Conservation (phyloP, 2,888 invertebrate species). For the Bembecia ichneumoniformis region DNA sequence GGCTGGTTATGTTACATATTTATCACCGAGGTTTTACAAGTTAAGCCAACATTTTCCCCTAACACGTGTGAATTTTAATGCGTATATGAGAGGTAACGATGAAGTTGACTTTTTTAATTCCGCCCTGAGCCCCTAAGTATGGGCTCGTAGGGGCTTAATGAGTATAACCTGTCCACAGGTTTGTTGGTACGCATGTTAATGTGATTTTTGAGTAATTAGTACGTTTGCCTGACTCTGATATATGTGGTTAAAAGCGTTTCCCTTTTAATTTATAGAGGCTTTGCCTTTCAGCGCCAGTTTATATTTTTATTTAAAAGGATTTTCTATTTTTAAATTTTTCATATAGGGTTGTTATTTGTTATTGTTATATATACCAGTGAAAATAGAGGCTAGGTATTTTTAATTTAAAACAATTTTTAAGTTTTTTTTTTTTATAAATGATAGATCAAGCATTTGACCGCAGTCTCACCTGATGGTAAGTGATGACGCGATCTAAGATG, state of each 20-base stretch:
- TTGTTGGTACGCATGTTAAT: constrained; percentile 34
- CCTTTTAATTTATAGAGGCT: constrained; percentile 40
- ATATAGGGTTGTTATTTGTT: too few species aligned
- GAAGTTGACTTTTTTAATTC: constrained; percentile 32
- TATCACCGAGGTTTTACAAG: neutral
- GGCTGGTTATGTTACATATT: neutral
- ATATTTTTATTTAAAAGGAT: neutral
- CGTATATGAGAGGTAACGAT: constrained; percentile 23
- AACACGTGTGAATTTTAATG: constrained; percentile 28
- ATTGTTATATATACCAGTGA: too few species aligned
- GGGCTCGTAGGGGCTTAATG: constrained; percentile 30
- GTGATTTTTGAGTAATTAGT: constrained; percentile 57
- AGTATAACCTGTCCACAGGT: constrained; percentile 42
- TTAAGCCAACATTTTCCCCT: constrained; percentile 16
- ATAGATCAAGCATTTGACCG: too few species aligned
- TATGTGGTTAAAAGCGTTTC: constrained; percentile 31
- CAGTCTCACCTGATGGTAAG: too few species aligned
- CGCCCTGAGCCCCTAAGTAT: neutral
- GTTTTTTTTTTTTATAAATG: too few species aligned
- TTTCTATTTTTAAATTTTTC: neutral
- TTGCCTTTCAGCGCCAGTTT: neutral
- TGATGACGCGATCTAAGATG: too few species aligned
- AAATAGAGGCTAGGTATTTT: too few species aligned
- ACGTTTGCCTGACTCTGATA: constrained; percentile 39
- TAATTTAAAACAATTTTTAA: too few species aligned